Percentiles rank a stretch among this genome's conserved stretches.
These are phyloP conservation scores for Labia minor DNA, from an alignment of 2,888 invertebrate genomes.

Conservation along the genomic window DNA sequence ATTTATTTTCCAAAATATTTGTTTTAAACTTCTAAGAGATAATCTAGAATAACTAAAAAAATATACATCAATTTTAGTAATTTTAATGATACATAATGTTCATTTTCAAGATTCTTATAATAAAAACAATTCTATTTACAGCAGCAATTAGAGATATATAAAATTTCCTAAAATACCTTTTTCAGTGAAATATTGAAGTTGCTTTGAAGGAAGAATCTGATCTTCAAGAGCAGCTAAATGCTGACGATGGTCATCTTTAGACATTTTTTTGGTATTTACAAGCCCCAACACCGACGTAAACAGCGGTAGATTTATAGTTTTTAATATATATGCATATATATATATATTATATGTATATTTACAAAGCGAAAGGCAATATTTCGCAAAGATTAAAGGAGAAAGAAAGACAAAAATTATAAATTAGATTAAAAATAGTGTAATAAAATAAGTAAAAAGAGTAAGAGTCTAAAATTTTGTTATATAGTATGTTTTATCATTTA, in stretches of 20 bases:
- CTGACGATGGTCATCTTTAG: not conserved
- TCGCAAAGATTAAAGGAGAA: too few relatives aligned
- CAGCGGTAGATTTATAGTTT: not conserved
- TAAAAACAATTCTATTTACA: not conserved
- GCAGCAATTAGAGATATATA: not conserved
- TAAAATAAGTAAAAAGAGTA: not conserved
- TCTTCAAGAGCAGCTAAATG: not conserved
- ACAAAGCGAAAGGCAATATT: too few relatives aligned
- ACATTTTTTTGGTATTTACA: not conserved
- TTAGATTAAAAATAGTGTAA: not conserved
- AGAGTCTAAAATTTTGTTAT: too few relatives aligned
- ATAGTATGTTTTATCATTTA: not conserved
- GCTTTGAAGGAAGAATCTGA: slow-evolving; percentile 32
- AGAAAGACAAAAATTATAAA: not conserved
- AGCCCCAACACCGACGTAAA: not conserved
- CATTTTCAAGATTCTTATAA: too few relatives aligned
- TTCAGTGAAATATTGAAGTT: slow-evolving; percentile 42
- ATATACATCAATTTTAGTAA: too few relatives aligned
- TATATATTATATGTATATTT: too few relatives aligned
- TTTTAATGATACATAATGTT: too few relatives aligned
- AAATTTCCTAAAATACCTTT: slow-evolving; percentile 39
- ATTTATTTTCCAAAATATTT: too few relatives aligned
- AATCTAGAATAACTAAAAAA: too few relatives aligned
- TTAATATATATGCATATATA: too few relatives aligned
- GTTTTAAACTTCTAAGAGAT: too few relatives aligned